These are phyloP conservation scores for Dipodomys ordii DNA, from an alignment of 2,113 vertebrate genomes.

Conservation along the genomic window DNA sequence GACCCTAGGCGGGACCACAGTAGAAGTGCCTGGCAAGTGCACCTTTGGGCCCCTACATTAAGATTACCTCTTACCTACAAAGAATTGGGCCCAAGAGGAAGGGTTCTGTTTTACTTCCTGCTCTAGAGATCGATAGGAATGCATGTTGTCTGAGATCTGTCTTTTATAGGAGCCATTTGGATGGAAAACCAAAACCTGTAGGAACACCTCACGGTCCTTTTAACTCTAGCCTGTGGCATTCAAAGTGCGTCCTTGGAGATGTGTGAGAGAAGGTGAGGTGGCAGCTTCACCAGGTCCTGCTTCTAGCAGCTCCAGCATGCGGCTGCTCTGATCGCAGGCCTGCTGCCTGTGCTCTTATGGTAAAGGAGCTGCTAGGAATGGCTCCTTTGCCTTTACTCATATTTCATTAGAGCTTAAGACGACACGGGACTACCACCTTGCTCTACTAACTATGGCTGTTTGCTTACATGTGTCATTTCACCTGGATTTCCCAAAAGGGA, in stretches of 20 bases:
- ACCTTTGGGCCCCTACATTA: not conserved
- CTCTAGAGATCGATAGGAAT: slow-evolving; percentile 35
- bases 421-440: not conserved
- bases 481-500: slow-evolving; percentile 4
- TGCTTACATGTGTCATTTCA: not conserved
- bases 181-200: slow-evolving; percentile 45
- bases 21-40: not conserved
- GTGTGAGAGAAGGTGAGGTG: not conserved
- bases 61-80: slow-evolving; percentile 26
- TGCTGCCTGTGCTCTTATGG: not conserved
- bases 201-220: slow-evolving; percentile 11
- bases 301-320: not conserved
- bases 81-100: not conserved
- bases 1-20: not conserved
- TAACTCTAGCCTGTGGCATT: not conserved
- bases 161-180: slow-evolving; percentile 17
- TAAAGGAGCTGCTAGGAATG: not conserved
- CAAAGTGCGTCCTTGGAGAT: not conserved
- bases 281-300: not conserved
- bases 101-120: not conserved
- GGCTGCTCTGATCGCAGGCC: not conserved
- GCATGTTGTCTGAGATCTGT: not conserved
- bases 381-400: not conserved
- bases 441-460: not conserved
- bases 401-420: slow-evolving; percentile 18